Percentiles rank a stretch among this genome's conserved stretches.
Conservation (phyloP, 2,888 invertebrate genomes). For the Eudemis profundana region DNA sequence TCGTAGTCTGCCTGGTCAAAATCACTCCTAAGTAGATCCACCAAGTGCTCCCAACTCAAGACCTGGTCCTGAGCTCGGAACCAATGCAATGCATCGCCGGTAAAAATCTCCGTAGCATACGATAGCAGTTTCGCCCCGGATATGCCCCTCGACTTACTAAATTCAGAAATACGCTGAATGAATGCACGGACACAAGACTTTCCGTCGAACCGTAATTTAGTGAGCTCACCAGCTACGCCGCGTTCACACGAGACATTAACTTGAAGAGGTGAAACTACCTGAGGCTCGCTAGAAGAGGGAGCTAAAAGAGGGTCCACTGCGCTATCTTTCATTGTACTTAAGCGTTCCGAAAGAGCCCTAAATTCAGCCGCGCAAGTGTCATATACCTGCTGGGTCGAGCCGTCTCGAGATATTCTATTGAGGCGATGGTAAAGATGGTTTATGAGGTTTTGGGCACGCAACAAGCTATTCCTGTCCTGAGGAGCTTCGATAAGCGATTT, state of each 20-base stretch:
- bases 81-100: slow-evolving; percentile 24
- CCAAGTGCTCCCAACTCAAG: slow-evolving; percentile 5
- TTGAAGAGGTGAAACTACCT: neutral
- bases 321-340: neutral
- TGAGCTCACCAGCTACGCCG: neutral
- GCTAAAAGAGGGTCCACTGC: neutral
- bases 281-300: neutral
- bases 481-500: neutral
- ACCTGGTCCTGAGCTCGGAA: slow-evolving; percentile 2
- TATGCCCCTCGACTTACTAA: slow-evolving; percentile 1
- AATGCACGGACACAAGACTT: slow-evolving; percentile 18
- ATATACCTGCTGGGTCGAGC: neutral
- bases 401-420: neutral
- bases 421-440: slow-evolving; percentile 6
- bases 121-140: neutral
- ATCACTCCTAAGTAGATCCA: slow-evolving; percentile 4
- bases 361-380: neutral
- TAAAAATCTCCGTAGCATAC: slow-evolving; percentile 7
- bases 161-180: slow-evolving; percentile 21
- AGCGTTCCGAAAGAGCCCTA: neutral
- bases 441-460: slow-evolving; percentile 11
- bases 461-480: neutral
- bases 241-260: slow-evolving; percentile 12
- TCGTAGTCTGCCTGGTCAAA: slow-evolving; percentile 15
- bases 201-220: neutral